Percentiles rank a stretch among this genome's conserved stretches.
Conservation (phyloP, 2,113 vertebrate species). For the Melanerpes formicivorus region DNA sequence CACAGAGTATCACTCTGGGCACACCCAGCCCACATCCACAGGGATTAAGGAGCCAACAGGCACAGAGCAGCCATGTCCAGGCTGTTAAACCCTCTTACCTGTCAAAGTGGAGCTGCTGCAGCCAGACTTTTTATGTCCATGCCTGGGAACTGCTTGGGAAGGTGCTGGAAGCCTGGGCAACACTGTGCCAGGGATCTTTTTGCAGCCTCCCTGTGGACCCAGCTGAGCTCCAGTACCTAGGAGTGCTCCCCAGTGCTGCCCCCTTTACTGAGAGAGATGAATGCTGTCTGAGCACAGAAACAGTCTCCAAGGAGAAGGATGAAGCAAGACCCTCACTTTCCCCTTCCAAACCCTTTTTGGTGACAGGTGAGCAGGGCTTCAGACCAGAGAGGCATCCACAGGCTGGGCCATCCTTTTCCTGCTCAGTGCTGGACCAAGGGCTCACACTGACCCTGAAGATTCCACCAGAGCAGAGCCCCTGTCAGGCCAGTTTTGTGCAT, state of each 20-base stretch:
- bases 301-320: background rate
- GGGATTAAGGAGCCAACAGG: background rate
- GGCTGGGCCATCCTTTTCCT: background rate
- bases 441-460: background rate
- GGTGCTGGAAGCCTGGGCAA: background rate
- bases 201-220: background rate
- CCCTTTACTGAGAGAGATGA: background rate
- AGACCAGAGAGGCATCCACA: background rate
- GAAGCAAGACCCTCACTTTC: background rate
- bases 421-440: background rate
- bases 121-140: background rate
- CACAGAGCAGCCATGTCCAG: background rate
- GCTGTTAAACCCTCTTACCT: background rate
- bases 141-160: background rate
- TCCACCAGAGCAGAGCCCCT: background rate
- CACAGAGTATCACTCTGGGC: background rate
- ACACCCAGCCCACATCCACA: background rate
- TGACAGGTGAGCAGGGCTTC: background rate
- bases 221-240: background rate
- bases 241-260: background rate
- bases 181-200: background rate
- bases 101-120: background rate
- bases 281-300: background rate
- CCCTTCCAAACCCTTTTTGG: background rate
- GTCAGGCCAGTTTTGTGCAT: accelerated